Evolutionary conservation across 2,797 vertebrate genomes (phyloP), one percentile per base, ranked within the genome.

Genomic region (Denticeps clupeoides): DNA sequence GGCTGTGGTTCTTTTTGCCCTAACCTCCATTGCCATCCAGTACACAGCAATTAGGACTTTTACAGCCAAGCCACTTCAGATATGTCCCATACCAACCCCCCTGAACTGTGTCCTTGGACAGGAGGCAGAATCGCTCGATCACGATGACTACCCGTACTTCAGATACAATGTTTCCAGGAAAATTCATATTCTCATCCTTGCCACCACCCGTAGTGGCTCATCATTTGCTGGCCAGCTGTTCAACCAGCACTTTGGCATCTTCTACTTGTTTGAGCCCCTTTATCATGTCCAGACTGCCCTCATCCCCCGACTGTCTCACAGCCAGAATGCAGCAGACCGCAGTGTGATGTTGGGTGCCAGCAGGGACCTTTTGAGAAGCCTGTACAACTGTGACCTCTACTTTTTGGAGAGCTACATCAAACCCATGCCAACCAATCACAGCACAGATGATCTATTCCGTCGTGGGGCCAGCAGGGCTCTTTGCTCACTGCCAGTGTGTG

Each of bases 21-120:
- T 93, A 79, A 89, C 88, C 60, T 93, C 91, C 52, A 85, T 95
- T 23, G 91, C 88, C 31, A 89, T 95, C 68, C 91, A 95, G 75
- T 95, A 93, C 78, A 93, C 90, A 0, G 91, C 88, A 51, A 91
- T 95, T 69, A 88, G 89, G 45, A 93, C 89, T 33, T 90, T 94
- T 70, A 91, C 89, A 0, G 80, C 87, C 68, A 90, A 87, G 62
- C 86, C 87, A 44, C 83, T 92, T 61, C 85, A 87, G 53, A 80
- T 83, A 46, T 91, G 89, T 44, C 85, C 86, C 0, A 69, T 80
- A 16, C 67, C 79, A 40, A 85, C 45, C 59, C 79, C 78, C 1
- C 49, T 78, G 54, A 85, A 85, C 72, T 86, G 84, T 54, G 77
- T 74, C 59, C 65, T 72, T 70, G 86, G 83, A 22, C 83, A 85